A percentile compares a stretch with the other conserved stretches of the same genome.
These are phyloP conservation scores for Chinchilla lanigera DNA, from an alignment of 2,113 vertebrate genomes.

Conservation along the genomic window DNA sequence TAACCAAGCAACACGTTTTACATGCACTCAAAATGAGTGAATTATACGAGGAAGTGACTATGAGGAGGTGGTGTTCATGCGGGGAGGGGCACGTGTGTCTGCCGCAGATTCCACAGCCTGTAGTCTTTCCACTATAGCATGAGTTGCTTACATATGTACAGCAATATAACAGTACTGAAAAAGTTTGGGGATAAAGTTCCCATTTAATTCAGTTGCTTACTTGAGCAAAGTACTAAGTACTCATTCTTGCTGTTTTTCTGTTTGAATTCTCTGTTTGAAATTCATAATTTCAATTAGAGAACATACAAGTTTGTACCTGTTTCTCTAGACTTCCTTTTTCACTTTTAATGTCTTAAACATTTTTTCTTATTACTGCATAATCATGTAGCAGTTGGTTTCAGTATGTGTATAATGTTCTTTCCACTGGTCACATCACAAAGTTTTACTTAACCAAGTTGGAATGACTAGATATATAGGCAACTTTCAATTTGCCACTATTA, in stretches of 20 bases:
- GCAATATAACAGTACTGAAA: neutral
- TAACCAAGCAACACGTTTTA: neutral
- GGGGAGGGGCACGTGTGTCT: neutral
- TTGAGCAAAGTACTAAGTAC: neutral
- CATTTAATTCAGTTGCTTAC: neutral
- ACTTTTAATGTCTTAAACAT: neutral
- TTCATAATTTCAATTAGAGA: constrained; percentile 18
- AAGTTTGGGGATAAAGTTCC: neutral
- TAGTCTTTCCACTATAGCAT: neutral
- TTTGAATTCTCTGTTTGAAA: constrained; percentile 17
- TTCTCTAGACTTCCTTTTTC: constrained; percentile 11
- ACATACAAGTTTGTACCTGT: neutral
- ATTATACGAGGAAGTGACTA: neutral
- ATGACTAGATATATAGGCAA: neutral
- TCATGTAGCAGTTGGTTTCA: neutral
- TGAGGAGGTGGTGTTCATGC: neutral
- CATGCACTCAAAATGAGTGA: neutral
- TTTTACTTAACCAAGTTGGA: neutral
- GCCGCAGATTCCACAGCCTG: neutral
- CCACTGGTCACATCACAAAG: neutral
- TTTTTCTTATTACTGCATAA: constrained; percentile 9
- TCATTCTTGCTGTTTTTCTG: neutral
- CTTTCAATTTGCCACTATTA: neutral
- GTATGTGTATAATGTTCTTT: neutral
- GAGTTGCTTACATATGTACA: neutral